These are phyloP conservation scores for Diaprepes abbreviatus DNA, from an alignment of 2,888 invertebrate genomes.

Conservation along the genomic window DNA sequence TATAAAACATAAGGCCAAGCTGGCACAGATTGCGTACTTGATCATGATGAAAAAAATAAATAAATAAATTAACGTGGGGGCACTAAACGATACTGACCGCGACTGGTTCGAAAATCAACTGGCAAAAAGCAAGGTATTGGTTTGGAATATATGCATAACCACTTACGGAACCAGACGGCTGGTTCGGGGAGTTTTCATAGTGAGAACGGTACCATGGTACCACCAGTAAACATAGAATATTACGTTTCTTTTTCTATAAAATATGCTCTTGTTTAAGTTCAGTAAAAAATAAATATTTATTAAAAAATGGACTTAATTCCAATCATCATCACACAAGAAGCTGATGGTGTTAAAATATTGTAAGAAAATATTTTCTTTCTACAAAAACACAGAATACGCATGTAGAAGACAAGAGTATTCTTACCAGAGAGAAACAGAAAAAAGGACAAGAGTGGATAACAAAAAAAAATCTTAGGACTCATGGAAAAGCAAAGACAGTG, in stretches of 20 bases:
- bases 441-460: too few relatives aligned
- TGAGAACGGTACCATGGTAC: not conserved
- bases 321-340: not conserved
- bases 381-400: too few relatives aligned
- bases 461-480: too few relatives aligned
- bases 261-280: too few relatives aligned
- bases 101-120: slow-evolving; percentile 31
- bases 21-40: slow-evolving; percentile 31
- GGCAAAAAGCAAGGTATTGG: slow-evolving; percentile 36
- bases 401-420: too few relatives aligned
- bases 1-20: slow-evolving; percentile 19
- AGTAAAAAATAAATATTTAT: not conserved
- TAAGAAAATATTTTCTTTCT: too few relatives aligned
- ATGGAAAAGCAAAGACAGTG: too few relatives aligned
- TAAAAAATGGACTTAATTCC: not conserved
- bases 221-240: too few relatives aligned
- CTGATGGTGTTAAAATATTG: too few relatives aligned
- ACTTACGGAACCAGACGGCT: slow-evolving; percentile 40
- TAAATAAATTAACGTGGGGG: not conserved
- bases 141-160: slow-evolving; percentile 39
- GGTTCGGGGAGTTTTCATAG: slow-evolving; percentile 21
- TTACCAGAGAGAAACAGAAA: too few relatives aligned
- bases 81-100: slow-evolving; percentile 28
- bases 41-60: slow-evolving; percentile 28
- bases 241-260: too few relatives aligned